A percentile compares a stretch with the other conserved stretches of the same genome.
These are phyloP conservation scores for Menidia beryllina DNA, from an alignment of 2,113 vertebrate species.

Conservation along the genomic window DNA sequence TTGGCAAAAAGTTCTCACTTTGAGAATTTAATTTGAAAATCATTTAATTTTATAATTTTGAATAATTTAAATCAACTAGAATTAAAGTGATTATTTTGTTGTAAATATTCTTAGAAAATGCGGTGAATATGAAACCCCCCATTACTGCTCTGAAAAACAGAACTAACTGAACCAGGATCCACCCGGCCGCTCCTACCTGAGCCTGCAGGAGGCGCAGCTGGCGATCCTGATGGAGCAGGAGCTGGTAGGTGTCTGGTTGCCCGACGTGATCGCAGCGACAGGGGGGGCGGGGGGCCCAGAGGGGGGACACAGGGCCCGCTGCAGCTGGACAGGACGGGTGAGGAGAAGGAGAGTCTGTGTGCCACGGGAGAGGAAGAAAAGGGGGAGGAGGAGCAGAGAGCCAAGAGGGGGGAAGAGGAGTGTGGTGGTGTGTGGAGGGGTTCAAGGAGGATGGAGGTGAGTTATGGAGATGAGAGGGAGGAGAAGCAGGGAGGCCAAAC, in stretches of 20 bases:
- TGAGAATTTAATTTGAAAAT: no score
- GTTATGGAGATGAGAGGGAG: background rate
- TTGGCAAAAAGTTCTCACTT: no score
- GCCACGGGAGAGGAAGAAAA: background rate
- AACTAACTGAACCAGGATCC: background rate
- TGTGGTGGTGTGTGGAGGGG: conserved; percentile 3
- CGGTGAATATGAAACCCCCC: no score
- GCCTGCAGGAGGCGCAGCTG: conserved; percentile 93
- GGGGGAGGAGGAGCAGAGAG: conserved; percentile 1
- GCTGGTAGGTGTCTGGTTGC: conserved; percentile 86
- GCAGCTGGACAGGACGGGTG: background rate
- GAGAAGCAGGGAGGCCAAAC: background rate
- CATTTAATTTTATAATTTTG: no score
- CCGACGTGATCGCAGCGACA: conserved; percentile 78
- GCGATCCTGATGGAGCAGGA: conserved; percentile 90
- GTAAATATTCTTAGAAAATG: no score
- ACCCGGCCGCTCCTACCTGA: conserved; percentile 82
- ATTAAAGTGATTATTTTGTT: no score
- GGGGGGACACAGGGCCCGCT: conserved; percentile 70
- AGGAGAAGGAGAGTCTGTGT: conserved; percentile 18
- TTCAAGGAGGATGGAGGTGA: conserved; percentile 12
- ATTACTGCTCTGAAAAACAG: no score
- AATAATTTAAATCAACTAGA: no score
- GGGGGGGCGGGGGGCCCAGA: conserved; percentile 33
- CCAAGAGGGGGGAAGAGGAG: conserved; percentile 5